Base-by-base conservation (phyloP, 2,888 invertebrate genomes). In the Abrostola tripartita region DNA sequence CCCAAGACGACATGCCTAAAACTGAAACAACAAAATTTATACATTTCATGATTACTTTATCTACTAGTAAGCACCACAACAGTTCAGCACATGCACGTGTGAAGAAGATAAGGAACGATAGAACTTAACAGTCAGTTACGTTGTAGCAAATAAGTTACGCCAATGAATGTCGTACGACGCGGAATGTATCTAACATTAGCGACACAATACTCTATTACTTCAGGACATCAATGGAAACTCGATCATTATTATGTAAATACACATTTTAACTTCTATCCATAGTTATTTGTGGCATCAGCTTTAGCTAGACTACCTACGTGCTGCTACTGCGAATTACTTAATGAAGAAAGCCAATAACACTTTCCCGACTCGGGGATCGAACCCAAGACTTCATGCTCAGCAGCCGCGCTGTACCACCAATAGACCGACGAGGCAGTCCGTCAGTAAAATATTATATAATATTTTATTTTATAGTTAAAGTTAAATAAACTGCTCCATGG, bases 1-100 rank as follows among this genome's bases (percentile, higher is more conserved):
- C 89, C 91, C 92, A 93, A 0, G 92, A 90, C 88, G 91, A 93
- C 5, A 90, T 90, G 53, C 93, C 92, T 63, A 92, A 44, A 37
- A 73, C 73, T 73, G 60, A 11, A 40, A 7, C 24, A 44, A 47
- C 35, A 51, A 44, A 0, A 0, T 5, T 9, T 12, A 24, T 24
- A 24, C 8, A 41, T 37, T n/a, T n/a, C n/a, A n/a, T 11, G 36
- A 42, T 36, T 5, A 37, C 36, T 37, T n/a, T 6, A n/a, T 5
- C 11, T 24, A 6, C 14, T 8, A 56, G 56, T 49, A 49, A 50
- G 55, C 55, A 52, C 47, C 24, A 24, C 24, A 24, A 24, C 24
- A 24, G 24, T 24, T 24, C 4, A 24, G 24, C 24, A 24, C 24
- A 24, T 24, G 24, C 24, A 4, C 4, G 24, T 24, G 24, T 24